Evolutionary conservation across 2,797 vertebrate species (phyloP), one percentile per base, ranked within the genome.

Genomic region (Acanthiza pusilla): DNA sequence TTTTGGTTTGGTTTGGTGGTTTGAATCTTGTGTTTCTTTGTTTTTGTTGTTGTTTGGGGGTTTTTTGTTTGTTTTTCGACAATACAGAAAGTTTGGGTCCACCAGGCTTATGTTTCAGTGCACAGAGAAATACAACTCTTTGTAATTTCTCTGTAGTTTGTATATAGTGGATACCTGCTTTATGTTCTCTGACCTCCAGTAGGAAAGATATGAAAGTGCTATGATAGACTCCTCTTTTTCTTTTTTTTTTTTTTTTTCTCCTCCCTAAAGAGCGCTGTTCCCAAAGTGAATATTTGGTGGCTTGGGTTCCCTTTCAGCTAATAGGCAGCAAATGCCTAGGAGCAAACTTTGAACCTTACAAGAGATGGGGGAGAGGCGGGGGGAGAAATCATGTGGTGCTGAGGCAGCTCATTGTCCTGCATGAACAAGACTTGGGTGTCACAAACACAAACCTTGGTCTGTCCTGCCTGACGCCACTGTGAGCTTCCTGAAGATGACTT

Each of bases 341-440:
- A 74, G 26, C 67, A 68, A 95, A 88, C 91, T 94, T 97, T 95
- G 91, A 86, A 90, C 94, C 42, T 65, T 86, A 23, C 12, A 48
- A 67, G 67, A 32, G 18, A 8, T 53, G n/a, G 83, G 72, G 43
- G 48, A 72, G 62, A 76, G 71, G 55, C 1, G 3, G 61, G 57
- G 70, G 48, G 25, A 88, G 73, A 62, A 88, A 73, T 84, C 91
- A 92, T 20, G n/a, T 86, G 91, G 13, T 94, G 84, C 90, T 94
- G 89, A 88, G 92, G 53, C 57, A 93, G 88, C 75, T 55, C 43
- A 5, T 91, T 93, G 53, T 71, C 58, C 55, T 65, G 43, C 32
- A 7, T 47, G 42, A 73, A 2, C 18, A 23, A 43, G 50, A 14
- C 72, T 68, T 77, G 34, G 29, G 53, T 84, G 82, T 86, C 29